Percentiles rank a stretch among this genome's conserved stretches.
Conservation (phyloP, 2,797 vertebrate genomes). For the Pogonophryne albipinna region DNA sequence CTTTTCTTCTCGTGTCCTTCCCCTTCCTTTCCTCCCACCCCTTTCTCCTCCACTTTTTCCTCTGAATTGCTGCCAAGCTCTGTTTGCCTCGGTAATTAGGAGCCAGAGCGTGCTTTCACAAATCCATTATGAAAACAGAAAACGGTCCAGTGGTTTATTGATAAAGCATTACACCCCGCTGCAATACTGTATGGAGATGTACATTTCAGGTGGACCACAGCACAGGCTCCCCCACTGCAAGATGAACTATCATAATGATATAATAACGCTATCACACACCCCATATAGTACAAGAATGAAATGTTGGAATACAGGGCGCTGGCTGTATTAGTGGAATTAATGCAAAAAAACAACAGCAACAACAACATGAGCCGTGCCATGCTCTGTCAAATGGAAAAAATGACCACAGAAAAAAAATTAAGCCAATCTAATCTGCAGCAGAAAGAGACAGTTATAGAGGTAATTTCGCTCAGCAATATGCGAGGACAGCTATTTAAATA, state of each 20-base stretch:
- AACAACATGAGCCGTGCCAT: constrained; percentile 51
- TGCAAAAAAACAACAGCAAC: constrained; percentile 55
- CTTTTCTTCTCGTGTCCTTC: constrained; percentile 66
- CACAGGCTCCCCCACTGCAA: constrained; percentile 60
- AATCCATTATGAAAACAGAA: constrained; percentile 89
- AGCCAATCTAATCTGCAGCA: constrained; percentile 66
- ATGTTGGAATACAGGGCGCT: constrained; percentile 58
- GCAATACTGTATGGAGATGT: constrained; percentile 81
- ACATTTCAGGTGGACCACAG: constrained; percentile 78
- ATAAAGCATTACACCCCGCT: constrained; percentile 85
- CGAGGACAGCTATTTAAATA: constrained; percentile 80
- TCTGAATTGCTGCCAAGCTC: constrained; percentile 81
- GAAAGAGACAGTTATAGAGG: constrained; percentile 74
- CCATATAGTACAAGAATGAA: constrained; percentile 63
- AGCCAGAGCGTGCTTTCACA: constrained; percentile 81
- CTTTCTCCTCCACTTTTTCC: constrained; percentile 63
- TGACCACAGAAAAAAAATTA: constrained; percentile 57
- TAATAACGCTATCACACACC: constrained; percentile 74
- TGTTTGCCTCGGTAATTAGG: constrained; percentile 86
- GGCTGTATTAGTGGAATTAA: constrained; percentile 71
- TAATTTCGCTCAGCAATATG: constrained; percentile 71
- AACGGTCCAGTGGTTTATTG: constrained; percentile 87
- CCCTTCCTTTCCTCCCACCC: constrained; percentile 47
- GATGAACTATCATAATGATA: constrained; percentile 81
- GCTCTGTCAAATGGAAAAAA: constrained; percentile 74